Evolutionary conservation across 2,113 vertebrate genomes (phyloP).

Genomic region (Galeopterus variegatus): DNA sequence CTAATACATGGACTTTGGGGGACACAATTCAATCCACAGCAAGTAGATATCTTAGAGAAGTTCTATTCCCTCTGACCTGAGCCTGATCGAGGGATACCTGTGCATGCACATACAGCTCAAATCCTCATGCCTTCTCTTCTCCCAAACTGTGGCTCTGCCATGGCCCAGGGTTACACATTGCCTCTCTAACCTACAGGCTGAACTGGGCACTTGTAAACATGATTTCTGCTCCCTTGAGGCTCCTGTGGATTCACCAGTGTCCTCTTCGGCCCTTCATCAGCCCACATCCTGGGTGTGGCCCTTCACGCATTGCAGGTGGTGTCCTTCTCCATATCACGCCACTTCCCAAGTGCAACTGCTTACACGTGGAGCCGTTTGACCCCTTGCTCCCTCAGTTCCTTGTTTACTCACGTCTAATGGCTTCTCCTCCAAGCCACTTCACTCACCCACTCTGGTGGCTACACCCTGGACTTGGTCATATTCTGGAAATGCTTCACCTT

Average conservation of each 20-base stretch:
- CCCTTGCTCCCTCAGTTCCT: background rate
- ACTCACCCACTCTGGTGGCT: background rate
- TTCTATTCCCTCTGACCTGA: background rate
- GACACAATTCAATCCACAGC: too few relatives aligned
- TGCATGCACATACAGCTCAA: too few relatives aligned
- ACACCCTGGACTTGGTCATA: constrained; percentile 3
- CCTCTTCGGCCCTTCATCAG: background rate
- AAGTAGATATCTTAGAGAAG: background rate
- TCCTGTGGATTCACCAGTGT: background rate
- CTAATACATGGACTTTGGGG: too few relatives aligned
- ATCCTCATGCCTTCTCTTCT: background rate
- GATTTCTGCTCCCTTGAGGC: background rate
- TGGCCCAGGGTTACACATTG: too few relatives aligned
- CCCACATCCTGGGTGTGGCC: background rate
- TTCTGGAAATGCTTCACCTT: background rate
- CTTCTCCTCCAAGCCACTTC: background rate
- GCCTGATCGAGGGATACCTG: background rate
- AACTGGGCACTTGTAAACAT: background rate
- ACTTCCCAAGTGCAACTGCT: background rate
- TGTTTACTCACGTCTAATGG: background rate
- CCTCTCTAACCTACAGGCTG: background rate
- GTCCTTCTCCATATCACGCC: background rate
- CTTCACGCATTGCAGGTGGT: accelerated
- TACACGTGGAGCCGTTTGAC: accelerated
- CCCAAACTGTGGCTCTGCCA: background rate